These are phyloP conservation scores for Mormyrus hasselquistii DNA, from an alignment of 2,797 vertebrate genomes.

Conservation along the genomic window DNA sequence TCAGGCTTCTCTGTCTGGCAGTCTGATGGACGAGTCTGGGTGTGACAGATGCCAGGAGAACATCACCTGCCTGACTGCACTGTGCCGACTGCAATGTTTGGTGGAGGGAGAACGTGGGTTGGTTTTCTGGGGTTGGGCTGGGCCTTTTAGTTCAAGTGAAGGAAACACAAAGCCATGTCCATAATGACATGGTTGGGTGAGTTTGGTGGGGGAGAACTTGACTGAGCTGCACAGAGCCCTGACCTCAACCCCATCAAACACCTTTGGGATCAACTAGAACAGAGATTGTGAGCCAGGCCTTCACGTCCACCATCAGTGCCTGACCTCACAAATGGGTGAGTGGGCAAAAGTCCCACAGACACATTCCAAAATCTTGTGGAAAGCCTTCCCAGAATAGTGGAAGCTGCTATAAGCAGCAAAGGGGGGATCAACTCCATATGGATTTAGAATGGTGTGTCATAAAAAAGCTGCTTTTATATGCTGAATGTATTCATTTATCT, in stretches of 20 bases:
- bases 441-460: neutral
- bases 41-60: neutral
- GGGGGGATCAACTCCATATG: neutral
- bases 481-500: neutral
- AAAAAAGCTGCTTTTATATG: neutral
- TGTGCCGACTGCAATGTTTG: neutral
- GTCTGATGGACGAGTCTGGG: neutral
- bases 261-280: neutral
- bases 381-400: neutral
- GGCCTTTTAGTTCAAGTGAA: neutral
- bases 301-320: neutral
- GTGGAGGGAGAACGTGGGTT: neutral
- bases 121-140: neutral
- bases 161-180: neutral
- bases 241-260: neutral
- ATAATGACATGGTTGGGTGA: neutral
- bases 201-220: neutral
- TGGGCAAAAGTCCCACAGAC: neutral
- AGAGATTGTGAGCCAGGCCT: neutral
- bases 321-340: neutral
- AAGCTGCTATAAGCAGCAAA: neutral
- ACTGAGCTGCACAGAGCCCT: neutral
- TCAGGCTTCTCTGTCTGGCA: too few relatives aligned
- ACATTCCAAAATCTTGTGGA: neutral
- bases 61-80: neutral